Evolutionary conservation across 2,113 vertebrate species (phyloP).

Genomic region (Platysteira castanea): DNA sequence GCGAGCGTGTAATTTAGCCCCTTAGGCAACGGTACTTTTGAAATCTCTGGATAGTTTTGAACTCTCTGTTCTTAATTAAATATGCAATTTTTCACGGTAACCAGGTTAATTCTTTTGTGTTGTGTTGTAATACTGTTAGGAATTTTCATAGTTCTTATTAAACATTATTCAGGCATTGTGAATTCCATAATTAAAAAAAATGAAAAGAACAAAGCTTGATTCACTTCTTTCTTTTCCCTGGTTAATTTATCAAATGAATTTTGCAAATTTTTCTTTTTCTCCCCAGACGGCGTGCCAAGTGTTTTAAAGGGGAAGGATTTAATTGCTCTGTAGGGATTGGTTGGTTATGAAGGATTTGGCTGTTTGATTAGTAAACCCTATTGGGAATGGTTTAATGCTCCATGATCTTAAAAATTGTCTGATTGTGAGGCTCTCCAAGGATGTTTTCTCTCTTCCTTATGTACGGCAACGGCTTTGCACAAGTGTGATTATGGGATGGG

Average conservation of each 20-base stretch:
- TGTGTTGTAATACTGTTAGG: slow-evolving; percentile 87
- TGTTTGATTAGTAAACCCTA: slow-evolving; percentile 99
- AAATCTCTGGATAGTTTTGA: slow-evolving; percentile 88
- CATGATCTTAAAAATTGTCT: slow-evolving; percentile 98
- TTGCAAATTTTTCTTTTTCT: slow-evolving; percentile 86
- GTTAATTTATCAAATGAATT: slow-evolving; percentile 95
- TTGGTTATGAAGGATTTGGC: slow-evolving; percentile 98
- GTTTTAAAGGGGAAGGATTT: slow-evolving; percentile 99
- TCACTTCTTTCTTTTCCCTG: slow-evolving; percentile 84
- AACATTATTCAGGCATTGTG: slow-evolving; percentile 85
- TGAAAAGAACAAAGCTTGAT: slow-evolving; percentile 89
- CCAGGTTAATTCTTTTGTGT: slow-evolving; percentile 90
- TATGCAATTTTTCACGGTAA: slow-evolving; percentile 94
- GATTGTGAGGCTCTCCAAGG: slow-evolving; percentile 93
- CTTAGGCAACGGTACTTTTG: slow-evolving; percentile 83
- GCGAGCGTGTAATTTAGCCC: slow-evolving; percentile 88
- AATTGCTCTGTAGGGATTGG: slow-evolving; percentile 99
- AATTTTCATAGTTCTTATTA: slow-evolving; percentile 83
- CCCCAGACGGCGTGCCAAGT: slow-evolving; percentile 94
- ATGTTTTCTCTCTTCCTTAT: slow-evolving; percentile 76
- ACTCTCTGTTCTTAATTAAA: slow-evolving; percentile 95
- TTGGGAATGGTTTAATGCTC: slow-evolving; percentile 99
- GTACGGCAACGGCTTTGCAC: slow-evolving; percentile 80
- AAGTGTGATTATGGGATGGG: slow-evolving; percentile 79
- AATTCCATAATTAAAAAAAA: slow-evolving; percentile 87